Percentiles rank a stretch among this genome's conserved stretches.
Conservation (phyloP, 2,797 vertebrate genomes). For the Potorous gilbertii region DNA sequence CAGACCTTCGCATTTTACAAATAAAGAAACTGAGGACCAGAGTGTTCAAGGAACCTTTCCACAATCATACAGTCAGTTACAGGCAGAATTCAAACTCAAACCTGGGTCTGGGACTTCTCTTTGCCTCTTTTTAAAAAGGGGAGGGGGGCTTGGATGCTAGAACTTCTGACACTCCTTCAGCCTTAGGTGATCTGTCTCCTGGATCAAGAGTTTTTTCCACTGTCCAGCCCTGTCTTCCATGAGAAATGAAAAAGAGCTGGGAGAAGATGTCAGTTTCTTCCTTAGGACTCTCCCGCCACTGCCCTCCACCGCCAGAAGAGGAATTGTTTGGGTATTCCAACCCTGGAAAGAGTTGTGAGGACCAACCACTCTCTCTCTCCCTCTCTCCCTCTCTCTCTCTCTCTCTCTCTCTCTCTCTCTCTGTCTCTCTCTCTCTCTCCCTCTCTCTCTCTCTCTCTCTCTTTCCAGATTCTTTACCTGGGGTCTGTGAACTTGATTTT, state of each 20-base stretch:
- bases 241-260: neutral
- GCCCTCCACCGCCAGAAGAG: neutral
- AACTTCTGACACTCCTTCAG: neutral
- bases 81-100: neutral
- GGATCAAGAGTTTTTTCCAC: neutral
- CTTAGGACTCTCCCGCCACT: neutral
- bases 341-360: neutral
- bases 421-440: too few species aligned
- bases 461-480: neutral
- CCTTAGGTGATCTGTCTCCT: neutral
- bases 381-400: neutral
- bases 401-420: neutral
- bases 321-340: neutral
- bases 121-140: neutral
- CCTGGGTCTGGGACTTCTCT: neutral
- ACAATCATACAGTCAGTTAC: neutral
- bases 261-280: neutral
- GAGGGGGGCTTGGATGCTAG: neutral
- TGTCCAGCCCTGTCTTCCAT: neutral
- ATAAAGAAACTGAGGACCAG: neutral
- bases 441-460: neutral
- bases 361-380: neutral
- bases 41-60: neutral
- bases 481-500: neutral
- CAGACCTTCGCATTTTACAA: neutral